Base-by-base conservation (phyloP, 2,797 vertebrate genomes). In the Avahi laniger region DNA sequence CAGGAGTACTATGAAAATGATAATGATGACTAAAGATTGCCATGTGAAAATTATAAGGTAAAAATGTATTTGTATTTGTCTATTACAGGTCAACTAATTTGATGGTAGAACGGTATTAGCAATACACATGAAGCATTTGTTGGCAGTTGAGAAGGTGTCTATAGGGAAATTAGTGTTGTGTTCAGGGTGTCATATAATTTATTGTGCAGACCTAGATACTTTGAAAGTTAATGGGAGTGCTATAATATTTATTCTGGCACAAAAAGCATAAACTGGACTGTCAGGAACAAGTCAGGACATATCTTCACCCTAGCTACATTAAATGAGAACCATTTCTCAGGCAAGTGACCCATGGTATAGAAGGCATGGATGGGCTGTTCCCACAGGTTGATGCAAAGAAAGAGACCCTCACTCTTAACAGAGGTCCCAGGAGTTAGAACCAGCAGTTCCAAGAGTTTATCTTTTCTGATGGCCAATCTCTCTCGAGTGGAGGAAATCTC, bases 161-260 rank as follows among this genome's bases (percentile, higher is more conserved):
- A 48, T 28, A 61, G 41, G 84, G 92, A 96, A 93, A 65, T 75
- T 43, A 93, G 38, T 93, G 14, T 33, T 89, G 24, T 86, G 11
- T 93, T 89, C 70, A 5, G n/a, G 38, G 4, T 57, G 30, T 65
- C 35, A 63, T 35, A 52, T 86, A 91, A 79, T 79, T 75, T 86
- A 93, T 43, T 84, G 35, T 54, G 48, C 61, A 95, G 91, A 91
- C n/a, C 18, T 48, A 94, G 82, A 80, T 28, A 87, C 41, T 73
- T 57, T 69, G 48, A 93, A 46, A 78, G 81, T 57, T 92, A 54
- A 52, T 79, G 54, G 33, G 28, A 82, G 24, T 88, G 65, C 63
- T 57, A 15, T 80, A 43, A 57, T 80, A 69, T 75, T 92, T 72
- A 93, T 52, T 96, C 54, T 57, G 69, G 43, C 63, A 89, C 65